A percentile compares a stretch with the other conserved stretches of the same genome.
Evolutionary conservation across 2,888 invertebrate genomes (phyloP).

Genomic region (Cephus pulcher): DNA sequence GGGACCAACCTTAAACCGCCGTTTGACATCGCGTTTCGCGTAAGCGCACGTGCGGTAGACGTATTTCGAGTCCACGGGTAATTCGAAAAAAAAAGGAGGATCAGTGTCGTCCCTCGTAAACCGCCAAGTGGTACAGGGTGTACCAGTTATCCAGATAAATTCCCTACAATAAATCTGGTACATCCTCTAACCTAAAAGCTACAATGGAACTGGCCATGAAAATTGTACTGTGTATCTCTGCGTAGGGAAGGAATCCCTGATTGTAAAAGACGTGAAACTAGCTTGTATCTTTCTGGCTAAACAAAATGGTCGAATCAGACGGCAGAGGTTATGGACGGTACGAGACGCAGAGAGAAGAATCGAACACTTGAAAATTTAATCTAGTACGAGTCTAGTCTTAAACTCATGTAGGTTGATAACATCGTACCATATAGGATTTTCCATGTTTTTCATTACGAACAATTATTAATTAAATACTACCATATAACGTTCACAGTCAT

Average conservation of each 20-base stretch:
- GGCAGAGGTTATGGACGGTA: background rate
- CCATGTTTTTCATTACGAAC: constrained; percentile 20
- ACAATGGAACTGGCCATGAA: background rate
- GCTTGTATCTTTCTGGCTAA: background rate
- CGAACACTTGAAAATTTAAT: background rate
- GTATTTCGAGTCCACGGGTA: background rate
- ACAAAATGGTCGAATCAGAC: background rate
- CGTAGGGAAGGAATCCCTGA: background rate
- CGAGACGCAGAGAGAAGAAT: background rate
- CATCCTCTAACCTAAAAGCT: background rate
- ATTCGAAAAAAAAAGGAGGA: background rate
- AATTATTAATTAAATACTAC: constrained; percentile 9
- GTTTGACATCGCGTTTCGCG: constrained; percentile 37
- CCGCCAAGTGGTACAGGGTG: background rate
- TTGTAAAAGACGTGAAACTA: background rate
- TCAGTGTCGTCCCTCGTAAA: background rate
- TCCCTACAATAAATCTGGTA: background rate
- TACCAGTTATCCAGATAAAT: background rate
- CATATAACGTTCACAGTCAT: background rate
- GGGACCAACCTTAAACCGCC: constrained; percentile 62
- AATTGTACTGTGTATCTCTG: background rate
- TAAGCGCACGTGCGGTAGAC: background rate
- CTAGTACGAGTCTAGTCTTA: background rate
- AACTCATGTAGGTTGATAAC: background rate
- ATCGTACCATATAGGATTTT: constrained; percentile 5